A percentile compares a stretch with the other conserved stretches of the same genome.
These are phyloP conservation scores for Liopterus haemorrhoidalis DNA, from an alignment of 2,888 invertebrate species.

Conservation along the genomic window DNA sequence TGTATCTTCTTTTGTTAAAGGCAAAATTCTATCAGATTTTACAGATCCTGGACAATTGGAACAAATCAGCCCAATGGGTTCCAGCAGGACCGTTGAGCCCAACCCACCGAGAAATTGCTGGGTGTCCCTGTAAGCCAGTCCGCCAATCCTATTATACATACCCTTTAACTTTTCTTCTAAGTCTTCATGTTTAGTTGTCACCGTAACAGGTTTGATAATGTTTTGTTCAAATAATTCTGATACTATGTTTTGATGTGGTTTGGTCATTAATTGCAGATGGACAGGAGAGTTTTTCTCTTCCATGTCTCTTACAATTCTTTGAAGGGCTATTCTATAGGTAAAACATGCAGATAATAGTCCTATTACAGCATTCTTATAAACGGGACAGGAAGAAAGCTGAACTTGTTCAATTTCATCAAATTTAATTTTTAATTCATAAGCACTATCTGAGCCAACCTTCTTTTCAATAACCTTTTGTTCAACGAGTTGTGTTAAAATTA, in stretches of 20 bases:
- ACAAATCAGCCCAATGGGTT: too few species aligned
- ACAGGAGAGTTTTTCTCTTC: slow-evolving; percentile 16
- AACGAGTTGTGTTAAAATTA: slow-evolving; percentile 20
- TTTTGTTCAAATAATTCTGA: slow-evolving; percentile 23
- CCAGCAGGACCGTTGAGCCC: too few species aligned
- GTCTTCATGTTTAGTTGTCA: slow-evolving; percentile 1
- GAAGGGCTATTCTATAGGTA: slow-evolving; percentile 23
- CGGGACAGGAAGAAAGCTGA: slow-evolving; percentile 15
- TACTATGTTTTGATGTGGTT: slow-evolving; percentile 23
- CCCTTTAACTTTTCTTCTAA: slow-evolving; percentile 7
- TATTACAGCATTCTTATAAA: slow-evolving; percentile 21
- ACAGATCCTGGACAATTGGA: too few species aligned
- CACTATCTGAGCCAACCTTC: slow-evolving; percentile 1
- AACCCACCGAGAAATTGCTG: too few species aligned
- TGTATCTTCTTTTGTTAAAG: slow-evolving; percentile 16
- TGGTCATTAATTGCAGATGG: slow-evolving; percentile 15
- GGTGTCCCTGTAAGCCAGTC: too few species aligned
- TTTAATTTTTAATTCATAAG: slow-evolving; percentile 15
- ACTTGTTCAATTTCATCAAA: slow-evolving; percentile 20
- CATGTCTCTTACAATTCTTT: slow-evolving; percentile 19
- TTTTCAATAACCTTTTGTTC: slow-evolving; percentile 16
- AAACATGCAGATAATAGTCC: slow-evolving; percentile 21
- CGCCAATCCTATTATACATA: slow-evolving; percentile 6
- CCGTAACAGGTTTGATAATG: slow-evolving; percentile 19
- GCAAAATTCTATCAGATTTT: too few species aligned